Percentiles rank a stretch among this genome's conserved stretches.
Conservation (phyloP, 1,140 invertebrate species). For the Armadillidium nasatum region DNA sequence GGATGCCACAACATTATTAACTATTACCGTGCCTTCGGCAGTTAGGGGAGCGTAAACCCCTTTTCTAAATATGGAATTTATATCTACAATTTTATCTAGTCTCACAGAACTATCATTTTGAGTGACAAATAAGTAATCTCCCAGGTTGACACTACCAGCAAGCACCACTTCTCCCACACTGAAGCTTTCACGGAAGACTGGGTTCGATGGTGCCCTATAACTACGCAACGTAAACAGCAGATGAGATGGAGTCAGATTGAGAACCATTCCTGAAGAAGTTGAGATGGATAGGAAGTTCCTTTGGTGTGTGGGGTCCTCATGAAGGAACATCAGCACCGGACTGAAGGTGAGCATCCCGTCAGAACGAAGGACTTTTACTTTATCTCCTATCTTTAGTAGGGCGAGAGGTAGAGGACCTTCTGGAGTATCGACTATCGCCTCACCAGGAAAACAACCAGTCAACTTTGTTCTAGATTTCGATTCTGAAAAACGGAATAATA, state of each 20-base stretch:
- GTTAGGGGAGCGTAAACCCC: slow-evolving; percentile 91
- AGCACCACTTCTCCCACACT: slow-evolving; percentile 43
- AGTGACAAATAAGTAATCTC: slow-evolving; percentile 48
- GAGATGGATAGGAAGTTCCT: slow-evolving; percentile 66
- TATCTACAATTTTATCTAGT: slow-evolving; percentile 60
- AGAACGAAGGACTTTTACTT: slow-evolving; percentile 67
- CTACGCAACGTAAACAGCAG: slow-evolving; percentile 55
- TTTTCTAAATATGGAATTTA: slow-evolving; percentile 56
- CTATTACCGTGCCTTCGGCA: slow-evolving; percentile 74
- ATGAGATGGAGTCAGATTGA: slow-evolving; percentile 81
- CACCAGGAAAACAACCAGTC: slow-evolving; percentile 72
- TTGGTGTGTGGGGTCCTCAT: slow-evolving; percentile 63
- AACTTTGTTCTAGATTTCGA: slow-evolving; percentile 77
- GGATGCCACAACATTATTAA: slow-evolving; percentile 83
- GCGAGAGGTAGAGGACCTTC: slow-evolving; percentile 54
- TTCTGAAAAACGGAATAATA: slow-evolving; percentile 62
- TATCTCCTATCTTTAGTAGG: slow-evolving; percentile 69
- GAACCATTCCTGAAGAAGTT: slow-evolving; percentile 62
- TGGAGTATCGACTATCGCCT: slow-evolving; percentile 60
- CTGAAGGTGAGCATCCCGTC: slow-evolving; percentile 67
- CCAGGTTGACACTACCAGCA: slow-evolving; percentile 50
- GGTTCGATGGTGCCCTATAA: slow-evolving; percentile 2
- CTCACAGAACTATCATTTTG: slow-evolving; percentile 49
- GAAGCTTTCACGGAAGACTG: slow-evolving; percentile 23
- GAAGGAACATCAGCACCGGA: slow-evolving; percentile 84